Evolutionary conservation across 2,113 vertebrate species (phyloP).

Genomic region (Rhipidura dahli): DNA sequence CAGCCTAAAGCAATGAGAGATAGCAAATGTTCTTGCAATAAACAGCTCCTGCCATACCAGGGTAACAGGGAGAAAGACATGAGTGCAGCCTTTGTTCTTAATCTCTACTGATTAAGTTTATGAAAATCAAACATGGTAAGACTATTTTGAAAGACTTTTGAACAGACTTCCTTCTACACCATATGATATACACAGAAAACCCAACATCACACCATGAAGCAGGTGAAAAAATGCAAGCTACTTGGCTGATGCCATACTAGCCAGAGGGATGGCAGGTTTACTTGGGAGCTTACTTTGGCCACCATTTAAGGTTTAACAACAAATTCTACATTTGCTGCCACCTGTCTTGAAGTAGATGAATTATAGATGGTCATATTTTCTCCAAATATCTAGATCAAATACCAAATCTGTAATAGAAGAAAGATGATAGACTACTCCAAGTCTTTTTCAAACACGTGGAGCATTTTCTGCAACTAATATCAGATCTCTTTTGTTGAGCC

Average conservation of each 20-base stretch:
- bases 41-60: not conserved
- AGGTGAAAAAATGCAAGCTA: not conserved
- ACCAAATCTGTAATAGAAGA: not conserved
- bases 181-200: not conserved
- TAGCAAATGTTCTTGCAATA: not conserved
- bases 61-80: not conserved
- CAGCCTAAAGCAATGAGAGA: not conserved
- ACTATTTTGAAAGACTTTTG: not conserved
- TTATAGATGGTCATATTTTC: not conserved
- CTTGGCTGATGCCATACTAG: not conserved
- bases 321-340: not conserved
- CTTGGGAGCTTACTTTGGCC: not conserved
- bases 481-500: not conserved
- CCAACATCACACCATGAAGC: not conserved
- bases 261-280: not conserved
- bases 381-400: not conserved
- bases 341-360: not conserved
- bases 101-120: not conserved
- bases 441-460: not conserved
- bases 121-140: constrained; percentile 1
- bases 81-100: not conserved
- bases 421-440: not conserved
- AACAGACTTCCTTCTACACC: not conserved
- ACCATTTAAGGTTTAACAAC: not conserved
- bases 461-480: not conserved